A percentile compares a stretch with the other conserved stretches of the same genome.
phyloP scores from a whole-genome alignment of 2,113 vertebrate genomes.

The Speoplatyrhinus poulsoni region DNA sequence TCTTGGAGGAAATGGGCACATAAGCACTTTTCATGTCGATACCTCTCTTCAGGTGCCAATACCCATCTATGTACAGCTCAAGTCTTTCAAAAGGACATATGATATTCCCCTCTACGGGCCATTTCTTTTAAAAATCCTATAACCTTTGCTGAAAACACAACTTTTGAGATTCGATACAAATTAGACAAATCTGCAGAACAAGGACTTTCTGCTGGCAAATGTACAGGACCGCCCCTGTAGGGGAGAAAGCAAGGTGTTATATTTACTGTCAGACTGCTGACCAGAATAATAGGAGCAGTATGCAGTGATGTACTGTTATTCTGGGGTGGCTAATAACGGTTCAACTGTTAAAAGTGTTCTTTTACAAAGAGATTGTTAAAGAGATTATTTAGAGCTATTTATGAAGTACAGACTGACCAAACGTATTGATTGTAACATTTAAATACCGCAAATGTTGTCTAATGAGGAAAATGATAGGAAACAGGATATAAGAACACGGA shows the following conservation, averaged over 20 bases:
- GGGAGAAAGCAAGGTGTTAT: slow-evolving; percentile 23
- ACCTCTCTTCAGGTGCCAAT: neutral
- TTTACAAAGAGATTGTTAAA: too few species aligned
- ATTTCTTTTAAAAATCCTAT: slow-evolving; percentile 26
- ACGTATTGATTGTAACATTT: too few species aligned
- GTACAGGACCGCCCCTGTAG: slow-evolving; percentile 19
- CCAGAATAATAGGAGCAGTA: slow-evolving; percentile 18
- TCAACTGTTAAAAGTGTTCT: slow-evolving; percentile 5
- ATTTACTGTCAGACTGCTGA: slow-evolving; percentile 38
- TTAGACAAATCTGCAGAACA: slow-evolving; percentile 36
- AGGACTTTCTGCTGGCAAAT: slow-evolving; percentile 33
- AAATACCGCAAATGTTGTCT: too few species aligned
- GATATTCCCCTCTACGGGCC: slow-evolving; percentile 17
- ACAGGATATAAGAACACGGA: too few species aligned
- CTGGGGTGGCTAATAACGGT: neutral
- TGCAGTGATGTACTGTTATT: neutral
- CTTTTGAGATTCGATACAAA: slow-evolving; percentile 25
- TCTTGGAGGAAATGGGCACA: too few species aligned
- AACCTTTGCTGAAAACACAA: slow-evolving; percentile 24
- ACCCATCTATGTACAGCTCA: neutral
- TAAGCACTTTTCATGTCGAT: neutral
- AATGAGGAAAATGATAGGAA: too few species aligned
- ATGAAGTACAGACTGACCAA: too few species aligned
- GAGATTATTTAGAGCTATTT: too few species aligned
- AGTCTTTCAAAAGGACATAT: neutral